Base-by-base conservation (phyloP, 1,140 invertebrate species). In the Scaptomyza hsui region DNA sequence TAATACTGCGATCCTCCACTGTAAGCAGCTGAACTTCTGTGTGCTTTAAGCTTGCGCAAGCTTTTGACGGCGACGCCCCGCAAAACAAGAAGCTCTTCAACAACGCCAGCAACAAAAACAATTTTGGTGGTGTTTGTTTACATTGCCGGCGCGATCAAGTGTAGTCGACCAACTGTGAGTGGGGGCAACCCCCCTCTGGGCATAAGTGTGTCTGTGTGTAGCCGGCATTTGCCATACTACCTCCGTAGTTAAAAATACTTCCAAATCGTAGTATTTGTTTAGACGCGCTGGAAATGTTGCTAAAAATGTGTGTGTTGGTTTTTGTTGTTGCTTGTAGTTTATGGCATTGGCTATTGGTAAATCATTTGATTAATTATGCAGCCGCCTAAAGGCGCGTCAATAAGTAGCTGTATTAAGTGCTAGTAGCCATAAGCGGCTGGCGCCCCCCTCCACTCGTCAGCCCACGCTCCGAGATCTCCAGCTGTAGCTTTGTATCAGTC, bases 311-410 rank as follows among this genome's bases (percentile, higher is more conserved):
- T n/a, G n/a, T n/a, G n/a, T n/a, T n/a, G n/a, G n/a, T 51, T 18
- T 49, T 32, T 44, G 10, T 18, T 51, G 47, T 62, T 35, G 24
- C 32, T 37, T 44, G 69, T 52, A 81, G 21, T 62, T 37, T 18
- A 26, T 12, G 49, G 18, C n/a, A n/a, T 41, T 13, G 4, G 18
- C 55, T 35, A 16, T 37, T 69, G 48, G 59, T 18, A 47, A 63
- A 39, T 62, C 35, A 57, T 65, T 52, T 60, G 41, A 70, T 77
- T 77, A 71, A 74, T 85, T 86, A 86, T 86, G 59, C 73, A 80
- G 47, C 59, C 51, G 47, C 49, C 56, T 24, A 21, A 29, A 44
- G 64, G 64, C 75, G 56, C 64, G 35, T 61, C 53, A n/a, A 71
- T 44, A 70, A 56, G 60, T 53, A 19, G 57, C 48, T 45, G 32